Conservation (phyloP, 2,888 invertebrate species). For the Torymus texanus region DNA sequence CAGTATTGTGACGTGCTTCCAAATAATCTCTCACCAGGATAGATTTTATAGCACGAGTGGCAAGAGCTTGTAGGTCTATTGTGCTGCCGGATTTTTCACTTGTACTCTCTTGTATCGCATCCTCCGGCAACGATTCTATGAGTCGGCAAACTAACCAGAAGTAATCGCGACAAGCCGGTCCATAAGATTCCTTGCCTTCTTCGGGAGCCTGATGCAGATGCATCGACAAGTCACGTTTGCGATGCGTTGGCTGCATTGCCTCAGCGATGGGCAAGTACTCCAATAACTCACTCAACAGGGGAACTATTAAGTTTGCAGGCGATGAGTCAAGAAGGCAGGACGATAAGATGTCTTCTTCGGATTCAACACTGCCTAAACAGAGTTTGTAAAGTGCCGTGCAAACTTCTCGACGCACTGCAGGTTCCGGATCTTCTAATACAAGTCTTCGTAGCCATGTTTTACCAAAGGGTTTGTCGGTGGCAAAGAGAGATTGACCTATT, state of each 20-base stretch:
- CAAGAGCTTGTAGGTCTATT: constrained; percentile 85
- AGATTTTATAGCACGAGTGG: constrained; percentile 84
- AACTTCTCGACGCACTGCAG: constrained; percentile 91
- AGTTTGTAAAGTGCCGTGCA: constrained; percentile 94
- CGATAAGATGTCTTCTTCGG: constrained; percentile 75
- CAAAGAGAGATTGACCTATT: constrained; percentile 86
- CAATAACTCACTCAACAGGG: constrained; percentile 87
- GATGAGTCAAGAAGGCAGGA: constrained; percentile 57
- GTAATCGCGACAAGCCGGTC: constrained; percentile 95
- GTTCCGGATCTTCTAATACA: constrained; percentile 94
- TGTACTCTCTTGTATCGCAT: constrained; percentile 82
- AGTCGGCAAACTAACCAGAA: constrained; percentile 94
- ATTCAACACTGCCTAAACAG: constrained; percentile 82
- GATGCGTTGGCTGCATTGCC: constrained; percentile 82
- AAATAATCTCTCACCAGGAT: constrained; percentile 87
- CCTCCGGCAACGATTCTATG: constrained; percentile 89
- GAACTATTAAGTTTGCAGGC: constrained; percentile 81
- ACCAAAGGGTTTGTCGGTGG: constrained; percentile 82
- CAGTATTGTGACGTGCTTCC: constrained; percentile 87
- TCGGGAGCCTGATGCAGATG: constrained; percentile 80
- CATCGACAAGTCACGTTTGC: constrained; percentile 70
- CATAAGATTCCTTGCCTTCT: constrained; percentile 90
- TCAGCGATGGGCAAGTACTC: constrained; percentile 90
- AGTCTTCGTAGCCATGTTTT: constrained; percentile 87
- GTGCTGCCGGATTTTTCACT: constrained; percentile 77